phyloP scores from a whole-genome alignment of 2,113 vertebrate species.

The Rattus rattus region DNA sequence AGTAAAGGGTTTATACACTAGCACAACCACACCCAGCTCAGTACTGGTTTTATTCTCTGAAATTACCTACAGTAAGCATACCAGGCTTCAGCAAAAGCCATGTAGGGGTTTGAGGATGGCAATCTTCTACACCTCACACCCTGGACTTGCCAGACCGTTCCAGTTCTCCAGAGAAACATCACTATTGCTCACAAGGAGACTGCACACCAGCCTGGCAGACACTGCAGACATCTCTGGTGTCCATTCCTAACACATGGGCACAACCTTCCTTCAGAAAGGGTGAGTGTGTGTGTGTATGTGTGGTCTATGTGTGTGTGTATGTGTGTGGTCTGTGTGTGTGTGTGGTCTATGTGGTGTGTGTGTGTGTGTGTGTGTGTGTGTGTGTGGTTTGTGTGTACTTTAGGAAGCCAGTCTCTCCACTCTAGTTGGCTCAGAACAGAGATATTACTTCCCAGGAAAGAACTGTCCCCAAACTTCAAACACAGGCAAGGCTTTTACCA shows the following conservation, averaged over 20 bases:
- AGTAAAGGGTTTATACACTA: background rate
- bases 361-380: background rate
- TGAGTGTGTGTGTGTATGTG: background rate
- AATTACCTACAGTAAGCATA: background rate
- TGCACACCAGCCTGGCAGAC: background rate
- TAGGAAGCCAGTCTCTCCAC: slow-evolving; percentile 30
- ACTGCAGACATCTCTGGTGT: background rate
- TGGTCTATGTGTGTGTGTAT: background rate
- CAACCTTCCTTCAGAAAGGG: background rate
- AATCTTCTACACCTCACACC: background rate
- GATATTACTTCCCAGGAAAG: background rate
- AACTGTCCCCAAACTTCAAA: background rate
- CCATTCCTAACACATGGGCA: slow-evolving; percentile 4
- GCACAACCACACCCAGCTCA: background rate
- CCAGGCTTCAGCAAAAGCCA: background rate
- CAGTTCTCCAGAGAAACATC: background rate
- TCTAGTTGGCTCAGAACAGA: background rate
- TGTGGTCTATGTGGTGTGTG: too few relatives aligned
- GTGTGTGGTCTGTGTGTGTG: background rate
- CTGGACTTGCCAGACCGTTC: background rate
- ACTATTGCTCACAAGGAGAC: background rate
- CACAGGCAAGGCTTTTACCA: slow-evolving; percentile 27
- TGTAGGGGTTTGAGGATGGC: background rate
- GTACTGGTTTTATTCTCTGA: background rate
- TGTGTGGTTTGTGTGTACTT: background rate